A percentile compares a stretch with the other conserved stretches of the same genome.
Conservation (phyloP, 2,797 vertebrate genomes). For the Sebastes umbrosus region DNA sequence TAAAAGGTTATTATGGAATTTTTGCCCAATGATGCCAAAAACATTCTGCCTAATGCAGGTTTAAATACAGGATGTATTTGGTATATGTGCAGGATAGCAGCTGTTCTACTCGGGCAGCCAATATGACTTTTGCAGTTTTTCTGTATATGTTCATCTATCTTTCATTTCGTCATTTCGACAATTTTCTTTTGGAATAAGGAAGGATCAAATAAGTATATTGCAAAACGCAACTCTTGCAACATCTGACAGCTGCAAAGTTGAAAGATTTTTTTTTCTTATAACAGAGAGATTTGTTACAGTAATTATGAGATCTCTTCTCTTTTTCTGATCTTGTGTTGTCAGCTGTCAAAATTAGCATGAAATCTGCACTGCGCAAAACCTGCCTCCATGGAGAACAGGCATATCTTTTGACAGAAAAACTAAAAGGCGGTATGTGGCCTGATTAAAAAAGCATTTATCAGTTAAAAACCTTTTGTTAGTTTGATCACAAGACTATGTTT, state of each 20-base stretch:
- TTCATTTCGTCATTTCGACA: constrained; percentile 6
- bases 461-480: not conserved
- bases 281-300: not conserved
- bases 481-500: not conserved
- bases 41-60: too few relatives aligned
- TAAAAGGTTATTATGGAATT: too few relatives aligned
- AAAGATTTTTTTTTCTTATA: not conserved
- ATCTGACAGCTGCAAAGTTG: constrained; percentile 33
- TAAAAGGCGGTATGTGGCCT: not conserved
- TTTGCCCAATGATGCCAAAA: too few relatives aligned
- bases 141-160: not conserved
- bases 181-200: constrained; percentile 8
- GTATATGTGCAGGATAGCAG: not conserved
- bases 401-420: constrained; percentile 1
- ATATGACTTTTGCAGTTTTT: not conserved
- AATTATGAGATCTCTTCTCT: constrained; percentile 19
- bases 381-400: not conserved
- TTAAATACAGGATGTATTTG: not conserved
- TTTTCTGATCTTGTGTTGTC: constrained; percentile 21
- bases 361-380: constrained; percentile 4
- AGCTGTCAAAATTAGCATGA: constrained; percentile 36
- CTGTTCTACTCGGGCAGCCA: not conserved
- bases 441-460: not conserved
- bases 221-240: constrained; percentile 24
- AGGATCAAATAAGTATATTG: constrained; percentile 7